Base-by-base conservation (phyloP, 1,140 invertebrate species). In the Tetramorium parvispinum region DNA sequence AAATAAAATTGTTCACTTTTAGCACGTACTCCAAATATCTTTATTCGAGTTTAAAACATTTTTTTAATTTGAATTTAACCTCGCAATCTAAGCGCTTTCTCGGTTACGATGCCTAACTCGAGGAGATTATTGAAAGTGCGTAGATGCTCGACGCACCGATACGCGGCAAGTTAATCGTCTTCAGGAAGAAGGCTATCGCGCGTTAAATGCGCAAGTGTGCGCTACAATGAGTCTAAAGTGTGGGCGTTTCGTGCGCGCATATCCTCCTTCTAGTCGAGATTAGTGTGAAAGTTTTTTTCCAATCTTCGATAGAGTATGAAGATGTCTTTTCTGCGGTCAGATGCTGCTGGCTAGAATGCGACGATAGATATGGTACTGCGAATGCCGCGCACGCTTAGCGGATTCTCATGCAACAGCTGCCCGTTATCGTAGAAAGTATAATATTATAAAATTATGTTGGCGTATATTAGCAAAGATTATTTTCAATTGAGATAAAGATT, bases 201-300 rank as follows among this genome's bases (percentile, higher is more conserved):
- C 49, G 55, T 89, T 90, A 90, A 90, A 90, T 73, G 81, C 76
- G 81, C 89, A 82, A 88, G 85, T 87, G 89, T 76, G 75, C 16
- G 32, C 53, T 16, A 40, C 86, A 86, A 89, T 53, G 87, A 89
- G 83, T 53, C 61, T 46, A 68, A 63, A 51, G 13, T 77, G 70
- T 68, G 53, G 32, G 82, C 6, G 24, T 43, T 13, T 61, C 5
- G 40, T 24, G 37, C 40, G 32, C 6, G 21, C 49, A 27, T 32
- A 24, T n/a, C 32, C n/a, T 24, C 51, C 18, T 24, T 40, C 18
- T 10, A 7, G 24, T 73, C 32, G 27, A 53, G 77, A 68, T 79
- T 79, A 53, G 32, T 10, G 51, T 37, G 3, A 73, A 59, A 37
- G 24, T 73, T 32, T 59, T 73, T 59, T 27, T 6, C 13, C 16